phyloP scores from a whole-genome alignment of 1,140 invertebrate species.

The Telenomus remus region DNA sequence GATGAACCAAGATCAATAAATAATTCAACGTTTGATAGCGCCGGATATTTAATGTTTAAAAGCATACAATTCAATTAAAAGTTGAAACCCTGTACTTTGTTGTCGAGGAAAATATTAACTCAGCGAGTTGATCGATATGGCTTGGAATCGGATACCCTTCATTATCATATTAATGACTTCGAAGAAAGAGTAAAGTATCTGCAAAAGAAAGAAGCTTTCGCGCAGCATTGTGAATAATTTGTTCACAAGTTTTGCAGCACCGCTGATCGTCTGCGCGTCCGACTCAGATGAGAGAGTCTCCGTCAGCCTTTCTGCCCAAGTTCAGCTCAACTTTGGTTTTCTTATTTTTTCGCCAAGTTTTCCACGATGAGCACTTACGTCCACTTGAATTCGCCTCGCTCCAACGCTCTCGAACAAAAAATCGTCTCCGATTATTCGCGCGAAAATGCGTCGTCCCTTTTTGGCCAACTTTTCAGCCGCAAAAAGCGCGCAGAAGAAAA shows the following conservation, averaged over 20 bases:
- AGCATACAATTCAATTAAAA: too few species aligned
- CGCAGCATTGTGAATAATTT: constrained; percentile 53
- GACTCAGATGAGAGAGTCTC: constrained; percentile 32
- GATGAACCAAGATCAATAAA: too few species aligned
- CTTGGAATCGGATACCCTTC: constrained; percentile 4
- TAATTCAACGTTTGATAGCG: not conserved
- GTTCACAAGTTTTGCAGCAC: constrained; percentile 25
- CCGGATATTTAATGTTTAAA: too few species aligned
- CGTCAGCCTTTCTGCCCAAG: constrained; percentile 40
- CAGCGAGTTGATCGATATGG: not conserved
- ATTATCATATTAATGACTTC: constrained; percentile 29
- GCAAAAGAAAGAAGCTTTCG: constrained; percentile 17
- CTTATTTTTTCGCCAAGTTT: constrained; percentile 23
- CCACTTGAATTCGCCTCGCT: constrained; percentile 32
- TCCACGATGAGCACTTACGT: constrained; percentile 12
- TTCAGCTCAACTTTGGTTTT: constrained; percentile 42
- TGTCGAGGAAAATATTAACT: too few species aligned
- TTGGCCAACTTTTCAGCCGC: too few species aligned
- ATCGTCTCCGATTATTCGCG: constrained; percentile 7
- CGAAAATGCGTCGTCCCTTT: constrained; percentile 8
- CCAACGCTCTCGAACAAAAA: constrained; percentile 25
- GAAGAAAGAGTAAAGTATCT: constrained; percentile 16
- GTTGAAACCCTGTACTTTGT: too few species aligned
- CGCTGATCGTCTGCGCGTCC: constrained; percentile 22
- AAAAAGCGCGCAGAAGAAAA: too few species aligned